Conservation (phyloP, 2,888 invertebrate genomes). For the Frankliniella fusca region DNA sequence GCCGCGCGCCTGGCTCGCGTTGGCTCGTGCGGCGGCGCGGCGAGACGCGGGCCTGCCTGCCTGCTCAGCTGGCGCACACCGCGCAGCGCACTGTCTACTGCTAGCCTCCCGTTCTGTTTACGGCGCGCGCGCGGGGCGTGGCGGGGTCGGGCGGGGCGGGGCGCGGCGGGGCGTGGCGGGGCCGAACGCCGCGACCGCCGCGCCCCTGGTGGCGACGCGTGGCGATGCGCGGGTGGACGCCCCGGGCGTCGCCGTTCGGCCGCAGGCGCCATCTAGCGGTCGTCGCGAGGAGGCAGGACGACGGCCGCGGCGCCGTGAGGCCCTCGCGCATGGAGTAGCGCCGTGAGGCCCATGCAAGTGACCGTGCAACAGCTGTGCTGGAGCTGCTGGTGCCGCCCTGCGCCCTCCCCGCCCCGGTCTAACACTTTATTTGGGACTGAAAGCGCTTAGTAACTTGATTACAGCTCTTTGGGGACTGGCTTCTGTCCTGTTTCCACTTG, state of each 20-base stretch:
- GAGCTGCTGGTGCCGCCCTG: not conserved
- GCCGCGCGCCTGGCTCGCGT: no score
- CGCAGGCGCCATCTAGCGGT: not conserved
- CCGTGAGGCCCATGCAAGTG: not conserved
- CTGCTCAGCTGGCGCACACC: not conserved
- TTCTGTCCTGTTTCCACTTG: no score
- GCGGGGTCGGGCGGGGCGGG: not conserved
- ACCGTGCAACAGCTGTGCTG: not conserved
- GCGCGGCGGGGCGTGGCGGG: not conserved
- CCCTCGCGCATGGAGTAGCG: not conserved
- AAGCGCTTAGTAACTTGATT: no score
- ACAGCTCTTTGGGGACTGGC: no score
- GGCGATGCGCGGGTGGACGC: not conserved
- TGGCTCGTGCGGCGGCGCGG: not conserved
- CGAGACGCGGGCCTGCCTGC: conserved; percentile 7
- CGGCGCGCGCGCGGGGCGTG: not conserved
- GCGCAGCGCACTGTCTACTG: not conserved
- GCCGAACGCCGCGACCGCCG: not conserved
- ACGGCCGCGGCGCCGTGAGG: not conserved
- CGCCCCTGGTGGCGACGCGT: not conserved
- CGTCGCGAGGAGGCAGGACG: not conserved
- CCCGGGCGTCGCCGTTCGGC: not conserved
- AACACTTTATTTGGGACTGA: no score
- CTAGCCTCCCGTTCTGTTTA: not conserved
- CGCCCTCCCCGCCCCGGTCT: no score